Percentiles rank a stretch among this genome's conserved stretches.
These are phyloP conservation scores for Drosophila nigromelanica DNA, from an alignment of 1,140 invertebrate species.

Conservation along the genomic window DNA sequence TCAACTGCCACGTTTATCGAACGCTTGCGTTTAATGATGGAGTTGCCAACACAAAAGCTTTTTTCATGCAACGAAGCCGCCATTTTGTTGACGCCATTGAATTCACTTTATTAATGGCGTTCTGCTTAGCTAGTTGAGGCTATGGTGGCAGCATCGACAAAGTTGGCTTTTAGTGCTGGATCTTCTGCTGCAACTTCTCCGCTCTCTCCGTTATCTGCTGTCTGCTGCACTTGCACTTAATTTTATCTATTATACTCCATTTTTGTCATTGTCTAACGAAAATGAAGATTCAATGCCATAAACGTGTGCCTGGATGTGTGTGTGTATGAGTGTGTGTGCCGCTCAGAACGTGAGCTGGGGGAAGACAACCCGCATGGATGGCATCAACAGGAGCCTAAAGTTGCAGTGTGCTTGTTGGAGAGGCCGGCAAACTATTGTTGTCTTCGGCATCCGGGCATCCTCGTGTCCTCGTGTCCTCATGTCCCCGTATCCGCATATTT, in stretches of 20 bases:
- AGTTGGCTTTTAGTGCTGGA: constrained; percentile 1
- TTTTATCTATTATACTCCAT: constrained; percentile 77
- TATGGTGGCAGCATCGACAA: constrained; percentile 35
- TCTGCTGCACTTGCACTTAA: constrained; percentile 79
- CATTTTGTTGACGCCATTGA: constrained; percentile 48
- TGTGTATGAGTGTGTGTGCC: constrained; percentile 22
- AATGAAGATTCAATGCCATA: constrained; percentile 80
- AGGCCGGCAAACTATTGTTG: constrained; percentile 31
- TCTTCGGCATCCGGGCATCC: constrained; percentile 15
- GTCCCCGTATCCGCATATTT: too few species aligned
- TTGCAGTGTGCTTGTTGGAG: constrained; percentile 17
- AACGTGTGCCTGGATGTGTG: constrained; percentile 17
- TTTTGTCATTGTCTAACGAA: constrained; percentile 78
- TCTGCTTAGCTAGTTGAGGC: constrained; percentile 33
- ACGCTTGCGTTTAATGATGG: constrained; percentile 22
- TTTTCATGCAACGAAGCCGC: constrained; percentile 3
- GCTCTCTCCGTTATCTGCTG: constrained; percentile 30
- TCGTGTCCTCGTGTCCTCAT: not conserved
- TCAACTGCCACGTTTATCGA: constrained; percentile 27
- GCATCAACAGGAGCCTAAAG: constrained; percentile 58
- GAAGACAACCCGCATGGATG: constrained; percentile 9
- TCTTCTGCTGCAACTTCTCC: constrained; percentile 3
- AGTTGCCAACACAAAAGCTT: constrained; percentile 25
- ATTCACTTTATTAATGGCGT: constrained; percentile 77
- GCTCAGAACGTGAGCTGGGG: constrained; percentile 1